Base-by-base conservation (phyloP, 2,888 invertebrate genomes). In the Physocephala rufipes region DNA sequence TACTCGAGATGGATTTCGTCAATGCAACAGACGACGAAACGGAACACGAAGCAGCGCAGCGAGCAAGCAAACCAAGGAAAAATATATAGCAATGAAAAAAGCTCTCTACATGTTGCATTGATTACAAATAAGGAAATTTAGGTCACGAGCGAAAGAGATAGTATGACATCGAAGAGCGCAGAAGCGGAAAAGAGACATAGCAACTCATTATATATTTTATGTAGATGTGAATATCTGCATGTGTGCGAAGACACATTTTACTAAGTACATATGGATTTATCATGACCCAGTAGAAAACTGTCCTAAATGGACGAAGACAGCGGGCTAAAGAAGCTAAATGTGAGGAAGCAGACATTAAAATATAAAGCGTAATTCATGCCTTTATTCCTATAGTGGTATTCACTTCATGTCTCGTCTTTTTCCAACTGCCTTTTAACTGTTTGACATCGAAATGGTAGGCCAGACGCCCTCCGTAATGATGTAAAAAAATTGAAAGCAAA, bases 91-190 rank as follows among this genome's bases (percentile, higher is more conserved):
- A 73, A 71, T 72, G 74, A 71, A 74, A 71, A 77, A 76, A 72
- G 76, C 73, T 73, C 71, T 78, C 79, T 82, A 84, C 82, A 83
- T 84, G 84, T 84, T 85, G 84, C 85, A 85, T 84, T 85, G 83
- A 84, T 84, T 82, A 79, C 82, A 80, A 77, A 82, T 74, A 78
- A 71, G 77, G 80, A 82, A 85, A 85, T 85, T 85, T 85, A 85
- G 85, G 85, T 86, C 85, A 85, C 84, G 86, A 85, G 83, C 84
- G 86, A 81, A 85, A 82, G 85, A 85, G 86, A 86, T 81, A 80
- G 81, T 81, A 78, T 81, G 84, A 80, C 77, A 77, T 76, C 79
- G 79, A 81, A 80, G 79, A 79, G 78, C 79, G 79, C 78, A 74
- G 79, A 79, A 76, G 85, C 80, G 81, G 80, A 81, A 85, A 81